These are phyloP conservation scores for Alectura lathami DNA, from an alignment of 2,113 vertebrate species.

Conservation along the genomic window DNA sequence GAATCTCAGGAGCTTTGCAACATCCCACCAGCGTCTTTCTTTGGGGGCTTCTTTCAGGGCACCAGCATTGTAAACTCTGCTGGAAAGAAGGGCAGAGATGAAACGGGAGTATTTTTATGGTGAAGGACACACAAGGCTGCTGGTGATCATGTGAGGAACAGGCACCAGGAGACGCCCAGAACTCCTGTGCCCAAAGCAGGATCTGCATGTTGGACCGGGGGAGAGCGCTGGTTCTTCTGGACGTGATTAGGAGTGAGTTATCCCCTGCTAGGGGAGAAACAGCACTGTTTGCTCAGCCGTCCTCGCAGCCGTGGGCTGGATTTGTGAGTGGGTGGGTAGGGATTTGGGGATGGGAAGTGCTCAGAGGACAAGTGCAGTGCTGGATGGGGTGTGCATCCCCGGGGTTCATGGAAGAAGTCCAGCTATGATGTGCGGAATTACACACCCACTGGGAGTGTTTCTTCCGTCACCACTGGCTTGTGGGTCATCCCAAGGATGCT, in stretches of 20 bases:
- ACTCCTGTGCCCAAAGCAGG: rapidly evolving
- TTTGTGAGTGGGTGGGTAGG: rapidly evolving
- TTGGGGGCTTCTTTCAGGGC: not conserved
- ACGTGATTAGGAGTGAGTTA: not conserved
- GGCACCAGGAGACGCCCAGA: not conserved
- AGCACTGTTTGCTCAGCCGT: not conserved
- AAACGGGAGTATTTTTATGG: not conserved
- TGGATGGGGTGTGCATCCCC: rapidly evolving
- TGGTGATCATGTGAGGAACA: not conserved
- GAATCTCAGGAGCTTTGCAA: not conserved
- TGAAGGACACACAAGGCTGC: not conserved
- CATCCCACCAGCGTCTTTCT: not conserved
- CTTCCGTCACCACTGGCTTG: rapidly evolving
- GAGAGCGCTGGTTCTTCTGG: not conserved
- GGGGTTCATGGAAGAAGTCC: not conserved
- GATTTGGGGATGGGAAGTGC: not conserved
- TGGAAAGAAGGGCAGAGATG: not conserved
- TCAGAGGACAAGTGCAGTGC: rapidly evolving
- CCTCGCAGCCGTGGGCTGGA: not conserved
- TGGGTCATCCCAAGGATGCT: rapidly evolving
- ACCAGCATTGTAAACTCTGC: not conserved
- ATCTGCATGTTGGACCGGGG: not conserved
- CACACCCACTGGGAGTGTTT: rapidly evolving
- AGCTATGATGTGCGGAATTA: not conserved
- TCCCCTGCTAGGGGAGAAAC: not conserved